Evolutionary conservation across 2,797 vertebrate species (phyloP), one percentile per base, ranked within the genome.

Genomic region (Carduelis carduelis): DNA sequence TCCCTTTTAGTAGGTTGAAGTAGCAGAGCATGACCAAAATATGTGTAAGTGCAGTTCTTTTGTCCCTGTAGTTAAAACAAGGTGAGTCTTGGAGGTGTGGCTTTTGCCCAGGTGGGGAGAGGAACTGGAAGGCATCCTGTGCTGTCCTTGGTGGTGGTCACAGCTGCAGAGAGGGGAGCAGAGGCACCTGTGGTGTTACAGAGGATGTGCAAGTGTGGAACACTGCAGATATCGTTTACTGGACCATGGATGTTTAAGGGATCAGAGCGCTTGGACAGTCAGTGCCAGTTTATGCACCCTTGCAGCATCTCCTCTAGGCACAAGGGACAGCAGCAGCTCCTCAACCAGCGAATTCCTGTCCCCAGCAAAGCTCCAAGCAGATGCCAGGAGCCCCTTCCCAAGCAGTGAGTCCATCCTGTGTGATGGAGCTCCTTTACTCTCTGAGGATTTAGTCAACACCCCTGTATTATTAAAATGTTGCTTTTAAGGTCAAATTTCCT

Each of bases 401-500:
- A 46, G 68, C 71, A 75, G 23, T 3, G 17, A 57, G 74, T 77
- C 75, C 46, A 37, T 85, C 82, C 64, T 6, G 0, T 76, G 53
- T 28, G 44, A 57, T 13, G 28, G 69, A 94, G 69, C 50, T 89
- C 52, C 57, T 87, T 77, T 75, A 35, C 84, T 87, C 76, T 84
- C 76, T 6, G 4, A 93, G 75, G 46, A 81, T 75, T 96, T 95
- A 95, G 92, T 93, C 87, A 92, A 71, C 89, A 83, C 78, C 81
- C 95, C 70, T 19, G 56, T 70, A 74, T 87, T 89, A 95, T 94
- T 96, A 93, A 92, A 95, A 85, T 80, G 82, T 68, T 75, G 46
- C 6, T 93, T 95, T 95, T 81, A 93, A 94, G 91, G 84, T 81
- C 50, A 63, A 63, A 89, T 94, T 97, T 96, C 89, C 81, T 92